Evolutionary conservation across 2,888 invertebrate species (phyloP).

Genomic region (Scaptomyza flava): DNA sequence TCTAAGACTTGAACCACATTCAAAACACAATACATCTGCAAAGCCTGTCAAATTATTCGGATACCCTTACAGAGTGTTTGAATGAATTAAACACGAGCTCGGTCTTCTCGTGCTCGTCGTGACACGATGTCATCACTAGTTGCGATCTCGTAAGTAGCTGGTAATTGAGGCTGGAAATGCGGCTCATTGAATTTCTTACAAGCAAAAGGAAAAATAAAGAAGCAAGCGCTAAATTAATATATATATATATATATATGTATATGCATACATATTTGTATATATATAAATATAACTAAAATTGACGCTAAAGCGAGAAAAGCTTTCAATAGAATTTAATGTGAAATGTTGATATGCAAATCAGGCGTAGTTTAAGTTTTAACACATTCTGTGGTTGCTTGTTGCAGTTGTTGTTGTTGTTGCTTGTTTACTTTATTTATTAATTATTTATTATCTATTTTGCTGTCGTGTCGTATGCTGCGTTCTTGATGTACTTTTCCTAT

Average conservation of each 20-base stretch:
- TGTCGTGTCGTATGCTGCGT: neutral
- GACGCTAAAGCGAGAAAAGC: slow-evolving; percentile 76
- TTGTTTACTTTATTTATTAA: slow-evolving; percentile 73
- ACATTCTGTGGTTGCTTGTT: slow-evolving; percentile 46
- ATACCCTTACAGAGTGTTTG: too few relatives aligned
- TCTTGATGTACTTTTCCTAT: slow-evolving; percentile 8
- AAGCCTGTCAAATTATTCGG: too few relatives aligned
- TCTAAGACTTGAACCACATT: neutral
- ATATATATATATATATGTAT: too few relatives aligned
- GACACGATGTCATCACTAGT: slow-evolving; percentile 15
- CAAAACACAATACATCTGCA: neutral
- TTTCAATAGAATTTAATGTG: slow-evolving; percentile 74
- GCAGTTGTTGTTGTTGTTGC: slow-evolving; percentile 3
- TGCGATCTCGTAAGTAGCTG: slow-evolving; percentile 19
- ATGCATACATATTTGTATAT: too few relatives aligned
- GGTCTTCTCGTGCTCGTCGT: neutral
- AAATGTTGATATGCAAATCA: slow-evolving; percentile 76
- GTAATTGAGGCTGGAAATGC: slow-evolving; percentile 48
- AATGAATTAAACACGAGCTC: neutral
- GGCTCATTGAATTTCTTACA: slow-evolving; percentile 69
- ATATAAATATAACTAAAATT: slow-evolving; percentile 25
- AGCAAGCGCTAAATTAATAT: too few relatives aligned
- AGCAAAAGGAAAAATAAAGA: slow-evolving; percentile 3
- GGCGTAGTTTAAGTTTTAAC: slow-evolving; percentile 12
- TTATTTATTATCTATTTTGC: slow-evolving; percentile 67